Evolutionary conservation across 2,797 vertebrate species (phyloP), one percentile per base, ranked within the genome.

Genomic region (Benthosema pterotum): DNA sequence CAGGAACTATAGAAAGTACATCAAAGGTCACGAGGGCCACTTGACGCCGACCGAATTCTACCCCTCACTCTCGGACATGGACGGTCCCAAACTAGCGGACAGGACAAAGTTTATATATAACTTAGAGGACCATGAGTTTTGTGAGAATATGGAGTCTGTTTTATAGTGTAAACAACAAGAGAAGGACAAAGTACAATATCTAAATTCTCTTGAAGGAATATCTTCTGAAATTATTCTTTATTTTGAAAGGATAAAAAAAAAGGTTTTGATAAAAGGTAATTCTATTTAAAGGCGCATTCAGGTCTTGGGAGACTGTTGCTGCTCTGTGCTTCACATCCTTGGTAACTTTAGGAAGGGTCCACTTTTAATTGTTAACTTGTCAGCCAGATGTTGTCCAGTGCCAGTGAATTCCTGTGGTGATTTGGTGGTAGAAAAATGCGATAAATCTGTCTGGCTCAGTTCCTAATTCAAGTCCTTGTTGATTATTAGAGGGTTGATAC

Each of bases 31-130:
- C 8, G 96, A 98, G 90, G 93, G 94, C 67, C 89, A 94, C 66
- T 85, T 98, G 82, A 94, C 93, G 16, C 92, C 93, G 55, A 95
- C 94, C 49, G 97, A 99, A 85, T 96, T 97, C 84, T 98, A 97
- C 92, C 94, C 97, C 49, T 96, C 97, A 45, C 89, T 98, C 81
- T 94, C 94, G 58, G 96, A 96, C 46, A 94, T 91, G 90, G 95
- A 95, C 81, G 92, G 93, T 61, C 92, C 92, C 72, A 93, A 91
- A 69, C 50, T 55, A 15, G 85, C 90, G 3, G 94, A 95, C 87
- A 94, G 96, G 94, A 98, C 96, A 92, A 98, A 98, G 82, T 99
- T 99, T 92, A 98, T 99, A 93, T 99, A 99, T 84, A 99, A 94
- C 92, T 93, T 99, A 56, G 97, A 98, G 91, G 94, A 99, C 82